Evolutionary conservation across 2,888 invertebrate genomes (phyloP).

Genomic region (Petrophora chlorosata): DNA sequence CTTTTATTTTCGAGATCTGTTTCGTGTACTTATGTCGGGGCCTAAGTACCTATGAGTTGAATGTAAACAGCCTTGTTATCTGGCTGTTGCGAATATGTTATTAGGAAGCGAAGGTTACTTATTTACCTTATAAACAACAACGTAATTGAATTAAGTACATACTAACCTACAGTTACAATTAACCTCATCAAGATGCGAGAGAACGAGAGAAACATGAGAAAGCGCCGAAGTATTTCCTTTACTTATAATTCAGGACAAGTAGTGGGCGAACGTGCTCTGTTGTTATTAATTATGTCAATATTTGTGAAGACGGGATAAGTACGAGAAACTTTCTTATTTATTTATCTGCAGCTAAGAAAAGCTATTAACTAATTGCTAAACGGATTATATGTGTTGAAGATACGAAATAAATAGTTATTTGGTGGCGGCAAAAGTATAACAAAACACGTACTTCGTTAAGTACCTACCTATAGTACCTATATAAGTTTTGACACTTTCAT

Average conservation of each 20-base stretch:
- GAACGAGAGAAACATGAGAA: constrained; percentile 32
- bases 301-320: constrained; percentile 67
- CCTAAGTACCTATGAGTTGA: neutral
- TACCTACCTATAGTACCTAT: too few relatives aligned
- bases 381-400: constrained; percentile 43
- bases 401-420: constrained; percentile 21
- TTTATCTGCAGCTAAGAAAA: constrained; percentile 56
- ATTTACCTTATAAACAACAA: constrained; percentile 11
- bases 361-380: constrained; percentile 57
- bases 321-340: constrained; percentile 62
- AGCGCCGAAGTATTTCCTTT: constrained; percentile 41
- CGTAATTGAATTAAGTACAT: constrained; percentile 16
- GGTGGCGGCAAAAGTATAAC: constrained; percentile 7
- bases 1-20: constrained; percentile 10
- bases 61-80: constrained; percentile 8
- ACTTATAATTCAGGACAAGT: constrained; percentile 60
- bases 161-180: constrained; percentile 24
- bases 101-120: constrained; percentile 7
- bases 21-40: constrained; percentile 2
- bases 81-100: constrained; percentile 9
- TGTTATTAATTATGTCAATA: constrained; percentile 74
- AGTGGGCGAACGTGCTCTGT: constrained; percentile 62
- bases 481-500: too few relatives aligned
- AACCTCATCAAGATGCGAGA: constrained; percentile 28
- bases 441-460: constrained; percentile 6